phyloP scores from a whole-genome alignment of 2,888 invertebrate species.

The Spisula subtruncata region DNA sequence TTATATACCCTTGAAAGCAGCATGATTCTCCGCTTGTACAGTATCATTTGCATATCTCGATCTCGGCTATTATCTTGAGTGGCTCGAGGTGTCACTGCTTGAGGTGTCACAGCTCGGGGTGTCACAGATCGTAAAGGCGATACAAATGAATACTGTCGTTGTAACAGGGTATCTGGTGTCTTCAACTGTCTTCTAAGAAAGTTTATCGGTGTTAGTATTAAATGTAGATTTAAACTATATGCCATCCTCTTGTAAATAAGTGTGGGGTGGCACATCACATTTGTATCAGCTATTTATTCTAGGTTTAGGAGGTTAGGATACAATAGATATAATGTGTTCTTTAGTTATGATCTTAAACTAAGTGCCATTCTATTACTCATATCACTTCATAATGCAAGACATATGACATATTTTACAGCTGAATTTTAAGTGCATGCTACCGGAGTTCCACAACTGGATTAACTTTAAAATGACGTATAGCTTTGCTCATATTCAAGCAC shows the following conservation, averaged over 20 bases:
- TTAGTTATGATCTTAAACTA: too few species aligned
- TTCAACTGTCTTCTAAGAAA: not conserved
- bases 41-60: constrained; percentile 51
- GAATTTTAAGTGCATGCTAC: too few species aligned
- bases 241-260: too few species aligned
- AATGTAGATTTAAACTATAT: not conserved
- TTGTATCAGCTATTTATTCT: too few species aligned
- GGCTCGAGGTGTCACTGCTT: not conserved
- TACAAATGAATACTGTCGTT: constrained; percentile 19
- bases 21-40: constrained; percentile 54
- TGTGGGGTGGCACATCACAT: too few species aligned
- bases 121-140: not conserved
- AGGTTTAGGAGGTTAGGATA: too few species aligned
- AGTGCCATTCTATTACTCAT: too few species aligned
- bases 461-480: too few species aligned
- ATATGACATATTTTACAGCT: too few species aligned
- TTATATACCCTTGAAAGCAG: constrained; percentile 48
- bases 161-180: not conserved
- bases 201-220: not conserved
- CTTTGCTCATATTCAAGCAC: too few species aligned
- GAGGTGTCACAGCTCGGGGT: not conserved
- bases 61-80: constrained; percentile 37
- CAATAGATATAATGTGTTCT: too few species aligned
- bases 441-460: too few species aligned
- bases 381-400: not conserved